Conservation (phyloP, 1,140 invertebrate genomes). For the Meloidogyne hapla region DNA sequence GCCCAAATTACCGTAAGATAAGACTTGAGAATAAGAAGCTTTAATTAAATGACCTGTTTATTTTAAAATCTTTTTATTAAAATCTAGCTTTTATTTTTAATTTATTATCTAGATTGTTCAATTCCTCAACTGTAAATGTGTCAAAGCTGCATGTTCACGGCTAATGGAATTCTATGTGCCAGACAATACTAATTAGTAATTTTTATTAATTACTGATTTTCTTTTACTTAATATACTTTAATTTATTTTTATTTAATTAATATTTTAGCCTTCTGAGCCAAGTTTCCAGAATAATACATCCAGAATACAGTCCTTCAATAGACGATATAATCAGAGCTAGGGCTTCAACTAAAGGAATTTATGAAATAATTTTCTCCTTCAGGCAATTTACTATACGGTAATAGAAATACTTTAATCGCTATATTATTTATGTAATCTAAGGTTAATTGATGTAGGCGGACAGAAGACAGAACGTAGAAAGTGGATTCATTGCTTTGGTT, state of each 20-base stretch:
- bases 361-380: slow-evolving; percentile 30
- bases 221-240: neutral
- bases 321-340: slow-evolving; percentile 28
- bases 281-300: slow-evolving; percentile 8
- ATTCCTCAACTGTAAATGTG: slow-evolving; percentile 13
- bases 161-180: slow-evolving; percentile 29
- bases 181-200: slow-evolving; percentile 31
- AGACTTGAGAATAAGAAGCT: no score
- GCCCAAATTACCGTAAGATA: no score
- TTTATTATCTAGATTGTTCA: neutral
- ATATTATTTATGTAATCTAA: slow-evolving; percentile 22
- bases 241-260: neutral
- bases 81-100: neutral
- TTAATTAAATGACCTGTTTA: no score
- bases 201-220: neutral
- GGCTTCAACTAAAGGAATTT: slow-evolving; percentile 26
- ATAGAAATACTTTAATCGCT: slow-evolving; percentile 8
- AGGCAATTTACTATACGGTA: slow-evolving; percentile 34
- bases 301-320: slow-evolving; percentile 15
- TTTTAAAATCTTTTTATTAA: neutral
- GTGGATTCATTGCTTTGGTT: slow-evolving; percentile 34
- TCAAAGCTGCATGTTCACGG: slow-evolving; percentile 9
- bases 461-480: slow-evolving; percentile 24
- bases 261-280: slow-evolving; percentile 26
- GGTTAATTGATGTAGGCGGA: slow-evolving; percentile 27